Evolutionary conservation across 2,797 vertebrate species (phyloP).

Genomic region (Onychomys arenicola): DNA sequence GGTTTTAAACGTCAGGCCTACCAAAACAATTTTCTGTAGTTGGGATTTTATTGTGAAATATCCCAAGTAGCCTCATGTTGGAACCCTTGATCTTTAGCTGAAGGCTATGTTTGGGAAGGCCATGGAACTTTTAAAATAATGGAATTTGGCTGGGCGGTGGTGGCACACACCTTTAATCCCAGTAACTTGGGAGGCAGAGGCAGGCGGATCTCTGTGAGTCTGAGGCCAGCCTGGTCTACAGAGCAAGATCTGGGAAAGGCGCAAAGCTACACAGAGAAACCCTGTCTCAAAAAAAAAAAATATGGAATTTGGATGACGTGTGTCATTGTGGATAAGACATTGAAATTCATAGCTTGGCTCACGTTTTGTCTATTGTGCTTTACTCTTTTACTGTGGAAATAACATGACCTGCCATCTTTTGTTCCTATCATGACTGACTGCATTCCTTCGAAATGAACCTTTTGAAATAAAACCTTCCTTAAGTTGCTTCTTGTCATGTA

Average conservation of each 20-base stretch:
- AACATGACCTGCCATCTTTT: background rate
- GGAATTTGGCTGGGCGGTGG: too few species aligned
- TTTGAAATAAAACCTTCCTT: background rate
- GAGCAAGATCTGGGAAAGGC: too few species aligned
- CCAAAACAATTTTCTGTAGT: background rate
- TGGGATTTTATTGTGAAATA: background rate
- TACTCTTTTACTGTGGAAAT: background rate
- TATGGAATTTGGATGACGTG: background rate
- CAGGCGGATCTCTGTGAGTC: too few species aligned
- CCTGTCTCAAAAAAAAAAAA: too few species aligned
- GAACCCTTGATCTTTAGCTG: background rate
- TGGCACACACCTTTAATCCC: too few species aligned
- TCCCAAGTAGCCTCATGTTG: background rate
- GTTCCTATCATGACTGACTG: too few species aligned
- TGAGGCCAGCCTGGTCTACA: too few species aligned
- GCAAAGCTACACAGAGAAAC: too few species aligned
- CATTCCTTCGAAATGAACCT: too few species aligned
- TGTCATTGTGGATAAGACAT: too few species aligned
- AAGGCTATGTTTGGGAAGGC: background rate
- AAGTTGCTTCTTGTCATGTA: background rate
- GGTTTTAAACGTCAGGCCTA: background rate
- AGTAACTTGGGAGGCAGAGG: too few species aligned
- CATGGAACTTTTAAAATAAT: background rate
- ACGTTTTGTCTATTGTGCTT: background rate
- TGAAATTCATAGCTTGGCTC: background rate